phyloP scores from a whole-genome alignment of 2,888 invertebrate genomes.

The Pseudococcus longispinus region DNA sequence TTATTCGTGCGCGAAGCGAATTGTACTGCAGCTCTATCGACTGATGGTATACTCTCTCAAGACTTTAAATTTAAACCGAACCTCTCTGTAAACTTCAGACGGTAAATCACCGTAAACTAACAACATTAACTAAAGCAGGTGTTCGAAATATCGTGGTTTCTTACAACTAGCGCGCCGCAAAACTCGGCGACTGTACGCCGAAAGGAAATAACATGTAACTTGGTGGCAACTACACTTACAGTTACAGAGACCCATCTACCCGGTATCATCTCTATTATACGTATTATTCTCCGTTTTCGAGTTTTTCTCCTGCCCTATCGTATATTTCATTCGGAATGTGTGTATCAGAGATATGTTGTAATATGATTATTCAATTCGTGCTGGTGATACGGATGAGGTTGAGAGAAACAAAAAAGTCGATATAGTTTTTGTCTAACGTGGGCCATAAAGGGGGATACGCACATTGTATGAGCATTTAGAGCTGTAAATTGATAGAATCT shows the following conservation, averaged over 20 bases:
- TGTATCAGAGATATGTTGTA: too few species aligned
- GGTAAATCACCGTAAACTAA: slow-evolving; percentile 34
- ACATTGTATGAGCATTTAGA: too few species aligned
- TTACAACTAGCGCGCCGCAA: background rate
- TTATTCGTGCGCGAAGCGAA: background rate
- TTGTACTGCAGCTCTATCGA: background rate
- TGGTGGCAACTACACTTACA: background rate
- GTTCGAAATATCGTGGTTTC: slow-evolving; percentile 41
- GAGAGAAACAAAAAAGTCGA: too few species aligned
- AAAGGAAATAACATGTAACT: background rate
- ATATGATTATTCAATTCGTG: too few species aligned
- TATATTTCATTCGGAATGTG: too few species aligned
- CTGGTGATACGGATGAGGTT: too few species aligned
- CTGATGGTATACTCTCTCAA: background rate
- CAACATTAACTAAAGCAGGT: slow-evolving; percentile 33
- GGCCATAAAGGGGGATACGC: too few species aligned
- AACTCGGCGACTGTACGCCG: background rate
- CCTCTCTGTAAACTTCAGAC: slow-evolving; percentile 26
- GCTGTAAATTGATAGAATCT: too few species aligned
- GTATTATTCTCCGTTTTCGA: background rate
- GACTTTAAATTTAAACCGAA: slow-evolving; percentile 26
- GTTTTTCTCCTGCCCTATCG: background rate
- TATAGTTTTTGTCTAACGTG: too few species aligned
- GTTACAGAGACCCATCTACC: background rate
- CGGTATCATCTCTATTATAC: background rate